These are phyloP conservation scores for Epizoanthus illoricatus DNA, from an alignment of 92 coral and sea anemone species.

Conservation along the genomic window DNA sequence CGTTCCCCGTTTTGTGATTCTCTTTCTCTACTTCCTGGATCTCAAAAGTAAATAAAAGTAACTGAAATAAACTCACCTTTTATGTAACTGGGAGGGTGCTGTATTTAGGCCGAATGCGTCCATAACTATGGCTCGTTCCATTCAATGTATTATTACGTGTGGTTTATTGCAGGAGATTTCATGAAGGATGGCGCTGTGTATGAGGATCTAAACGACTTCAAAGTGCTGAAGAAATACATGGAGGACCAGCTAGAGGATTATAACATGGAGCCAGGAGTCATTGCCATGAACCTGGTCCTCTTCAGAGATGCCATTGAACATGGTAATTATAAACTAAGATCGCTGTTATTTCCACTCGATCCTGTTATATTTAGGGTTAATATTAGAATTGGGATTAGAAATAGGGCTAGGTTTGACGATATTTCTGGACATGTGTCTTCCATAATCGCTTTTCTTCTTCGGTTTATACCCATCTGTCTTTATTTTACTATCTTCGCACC, in stretches of 20 bases:
- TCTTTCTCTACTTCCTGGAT: background rate
- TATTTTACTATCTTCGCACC: too few relatives aligned
- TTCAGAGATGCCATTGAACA: conserved; percentile 98
- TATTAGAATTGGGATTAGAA: too few relatives aligned
- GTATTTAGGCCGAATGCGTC: too few relatives aligned
- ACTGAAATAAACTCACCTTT: too few relatives aligned
- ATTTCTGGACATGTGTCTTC: too few relatives aligned
- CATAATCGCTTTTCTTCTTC: too few relatives aligned
- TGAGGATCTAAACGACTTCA: conserved; percentile 91
- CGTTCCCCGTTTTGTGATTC: background rate
- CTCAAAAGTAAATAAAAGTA: too few relatives aligned
- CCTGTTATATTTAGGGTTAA: too few relatives aligned
- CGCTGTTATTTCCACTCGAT: too few relatives aligned
- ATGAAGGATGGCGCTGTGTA: conserved; percentile 93
- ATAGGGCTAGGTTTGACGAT: too few relatives aligned
- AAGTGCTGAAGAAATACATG: conserved; percentile 88
- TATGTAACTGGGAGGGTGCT: too few relatives aligned
- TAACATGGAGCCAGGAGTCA: conserved; percentile 99
- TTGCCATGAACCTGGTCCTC: conserved; percentile 92
- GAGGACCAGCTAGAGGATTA: conserved; percentile 96
- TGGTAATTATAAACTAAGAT: conserved; percentile 44
- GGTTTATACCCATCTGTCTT: too few relatives aligned
- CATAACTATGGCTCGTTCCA: background rate
- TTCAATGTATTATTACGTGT: background rate
- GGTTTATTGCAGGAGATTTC: conserved; percentile 76